Conservation (phyloP, 2,113 vertebrate species). For the Albula goreensis region DNA sequence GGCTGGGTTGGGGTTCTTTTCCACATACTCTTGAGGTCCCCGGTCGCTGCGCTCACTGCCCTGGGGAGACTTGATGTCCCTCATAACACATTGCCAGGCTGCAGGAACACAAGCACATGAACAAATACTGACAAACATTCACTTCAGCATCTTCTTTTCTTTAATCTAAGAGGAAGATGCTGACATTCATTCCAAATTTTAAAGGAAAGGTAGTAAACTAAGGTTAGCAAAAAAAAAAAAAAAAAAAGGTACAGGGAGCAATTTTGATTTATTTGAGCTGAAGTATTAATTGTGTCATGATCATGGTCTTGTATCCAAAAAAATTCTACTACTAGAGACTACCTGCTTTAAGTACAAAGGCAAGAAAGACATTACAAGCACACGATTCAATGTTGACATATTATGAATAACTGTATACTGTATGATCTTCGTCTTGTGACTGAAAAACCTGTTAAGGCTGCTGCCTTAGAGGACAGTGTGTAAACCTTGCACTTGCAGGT, state of each 20-base stretch:
- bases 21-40: conserved; percentile 94
- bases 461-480: background rate
- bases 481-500: background rate
- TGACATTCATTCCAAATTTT: background rate
- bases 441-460: background rate
- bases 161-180: background rate
- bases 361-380: too few relatives aligned
- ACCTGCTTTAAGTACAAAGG: too few relatives aligned
- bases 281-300: background rate
- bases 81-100: conserved; percentile 96
- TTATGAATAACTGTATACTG: too few relatives aligned
- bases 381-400: too few relatives aligned
- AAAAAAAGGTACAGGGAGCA: too few relatives aligned
- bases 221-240: too few relatives aligned
- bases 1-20: conserved; percentile 92
- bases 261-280: too few relatives aligned
- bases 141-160: background rate
- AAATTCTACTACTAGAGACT: background rate
- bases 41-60: conserved; percentile 83
- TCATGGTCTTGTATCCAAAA: background rate
- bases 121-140: background rate
- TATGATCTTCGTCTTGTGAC: too few relatives aligned
- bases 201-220: too few relatives aligned
- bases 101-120: conserved; percentile 11
- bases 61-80: conserved; percentile 87